A percentile compares a stretch with the other conserved stretches of the same genome.
These are phyloP conservation scores for Dendrophyllia cribrosa DNA, from an alignment of 64 coral and sea anemone genomes.

Conservation along the genomic window DNA sequence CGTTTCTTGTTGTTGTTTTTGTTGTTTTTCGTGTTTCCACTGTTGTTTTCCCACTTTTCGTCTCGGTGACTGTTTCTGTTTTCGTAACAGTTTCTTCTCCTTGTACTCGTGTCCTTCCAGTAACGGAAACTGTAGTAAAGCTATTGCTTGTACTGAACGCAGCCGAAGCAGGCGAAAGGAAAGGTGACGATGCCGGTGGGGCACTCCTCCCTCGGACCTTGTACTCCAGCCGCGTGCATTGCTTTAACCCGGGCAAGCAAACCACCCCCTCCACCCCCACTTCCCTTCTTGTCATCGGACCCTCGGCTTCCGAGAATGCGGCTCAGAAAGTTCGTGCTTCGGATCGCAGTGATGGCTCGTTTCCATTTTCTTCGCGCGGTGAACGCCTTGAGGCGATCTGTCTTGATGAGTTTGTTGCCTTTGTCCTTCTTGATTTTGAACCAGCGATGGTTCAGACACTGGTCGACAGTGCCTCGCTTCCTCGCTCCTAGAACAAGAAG, in stretches of 20 bases:
- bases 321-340: conserved; percentile 97
- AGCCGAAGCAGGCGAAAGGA: conserved; percentile 86
- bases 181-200: conserved; percentile 70
- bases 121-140: background rate
- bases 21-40: conserved; percentile 4
- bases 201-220: conserved; percentile 69
- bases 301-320: conserved; percentile 84
- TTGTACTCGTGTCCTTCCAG: conserved; percentile 7
- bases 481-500: conserved; percentile 78
- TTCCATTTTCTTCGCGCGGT: conserved; percentile 97
- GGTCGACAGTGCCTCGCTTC: conserved; percentile 72
- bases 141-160: conserved; percentile 43
- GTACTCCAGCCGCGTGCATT: conserved; percentile 90
- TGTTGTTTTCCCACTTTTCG: background rate
- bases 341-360: conserved; percentile 92
- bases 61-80: conserved; percentile 24
- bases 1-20: conserved; percentile 36
- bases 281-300: conserved; percentile 43
- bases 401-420: conserved; percentile 85
- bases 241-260: conserved; percentile 87
- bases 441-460: conserved; percentile 86
- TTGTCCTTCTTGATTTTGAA: conserved; percentile 81
- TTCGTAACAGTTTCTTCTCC: conserved; percentile 5
- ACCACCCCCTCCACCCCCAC: conserved; percentile 62
- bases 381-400: conserved; percentile 95